Conservation (phyloP, 2,113 vertebrate species). For the Alethe castanea region DNA sequence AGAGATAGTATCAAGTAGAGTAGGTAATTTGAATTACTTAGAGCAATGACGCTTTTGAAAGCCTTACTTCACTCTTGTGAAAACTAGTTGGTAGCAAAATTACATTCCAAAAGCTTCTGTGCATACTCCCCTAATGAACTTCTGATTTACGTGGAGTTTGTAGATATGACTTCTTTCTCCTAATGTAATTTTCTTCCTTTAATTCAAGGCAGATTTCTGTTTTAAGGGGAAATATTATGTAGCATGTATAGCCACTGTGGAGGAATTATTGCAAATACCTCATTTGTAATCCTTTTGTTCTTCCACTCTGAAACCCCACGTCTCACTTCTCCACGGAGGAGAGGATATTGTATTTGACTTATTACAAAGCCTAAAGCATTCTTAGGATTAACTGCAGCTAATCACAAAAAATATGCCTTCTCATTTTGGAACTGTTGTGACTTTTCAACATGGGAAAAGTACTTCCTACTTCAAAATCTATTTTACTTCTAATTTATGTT, state of each 20-base stretch:
- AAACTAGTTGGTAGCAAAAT: conserved; percentile 29
- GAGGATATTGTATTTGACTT: background rate
- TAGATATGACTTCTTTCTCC: background rate
- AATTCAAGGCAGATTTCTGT: background rate
- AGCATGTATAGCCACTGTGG: background rate
- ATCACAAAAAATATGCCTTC: conserved; percentile 1
- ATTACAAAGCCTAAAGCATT: conserved; percentile 21
- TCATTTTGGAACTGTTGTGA: background rate
- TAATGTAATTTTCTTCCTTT: background rate
- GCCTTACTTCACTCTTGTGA: background rate
- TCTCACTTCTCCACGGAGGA: background rate
- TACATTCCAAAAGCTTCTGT: conserved; percentile 24
- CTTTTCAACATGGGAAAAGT: background rate
- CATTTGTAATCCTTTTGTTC: conserved; percentile 19
- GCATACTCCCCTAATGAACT: background rate
- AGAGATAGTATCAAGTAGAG: conserved; percentile 22
- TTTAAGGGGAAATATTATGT: background rate
- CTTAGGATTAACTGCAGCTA: conserved; percentile 2
- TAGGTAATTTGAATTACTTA: conserved; percentile 55
- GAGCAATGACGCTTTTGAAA: conserved; percentile 35
- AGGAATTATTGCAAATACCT: conserved; percentile 33
- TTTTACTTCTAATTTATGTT: background rate
- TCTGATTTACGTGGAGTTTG: background rate
- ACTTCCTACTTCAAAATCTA: background rate
- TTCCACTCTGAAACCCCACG: background rate